phyloP scores from a whole-genome alignment of 2,888 invertebrate species.

The Sepioteuthis lessoniana region DNA sequence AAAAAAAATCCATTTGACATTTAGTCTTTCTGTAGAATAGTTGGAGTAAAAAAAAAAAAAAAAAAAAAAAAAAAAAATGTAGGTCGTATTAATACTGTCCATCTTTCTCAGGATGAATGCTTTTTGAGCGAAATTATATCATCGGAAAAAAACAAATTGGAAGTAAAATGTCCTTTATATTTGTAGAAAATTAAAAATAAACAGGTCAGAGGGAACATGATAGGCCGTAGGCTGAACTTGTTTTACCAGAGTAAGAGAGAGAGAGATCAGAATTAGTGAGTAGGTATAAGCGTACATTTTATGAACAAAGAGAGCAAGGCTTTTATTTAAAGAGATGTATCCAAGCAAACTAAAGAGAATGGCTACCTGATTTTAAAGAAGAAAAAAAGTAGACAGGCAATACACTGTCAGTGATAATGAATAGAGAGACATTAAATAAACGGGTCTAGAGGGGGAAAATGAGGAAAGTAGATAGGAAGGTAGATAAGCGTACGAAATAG shows the following conservation, averaged over 20 bases:
- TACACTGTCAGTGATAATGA: neutral
- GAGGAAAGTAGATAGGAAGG: neutral
- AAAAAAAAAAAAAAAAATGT: no score
- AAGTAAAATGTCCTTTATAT: neutral
- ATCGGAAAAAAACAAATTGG: neutral
- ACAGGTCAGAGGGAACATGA: neutral
- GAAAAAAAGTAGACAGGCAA: neutral
- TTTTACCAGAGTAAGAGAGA: neutral
- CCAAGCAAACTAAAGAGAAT: neutral
- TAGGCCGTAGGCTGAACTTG: neutral
- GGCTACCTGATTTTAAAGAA: neutral
- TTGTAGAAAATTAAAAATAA: neutral
- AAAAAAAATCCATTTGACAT: neutral
- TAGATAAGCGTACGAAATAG: neutral
- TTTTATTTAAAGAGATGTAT: neutral
- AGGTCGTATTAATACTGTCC: neutral
- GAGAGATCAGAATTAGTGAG: neutral
- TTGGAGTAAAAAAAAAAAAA: no score
- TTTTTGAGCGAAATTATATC: no score
- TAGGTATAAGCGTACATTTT: neutral
- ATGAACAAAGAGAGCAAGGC: neutral
- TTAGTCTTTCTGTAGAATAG: neutral
- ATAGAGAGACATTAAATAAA: neutral
- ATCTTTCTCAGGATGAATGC: no score
- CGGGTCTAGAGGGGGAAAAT: neutral